Evolutionary conservation across 2,888 invertebrate species (phyloP).

Genomic region (Carterocephalus palaemon): DNA sequence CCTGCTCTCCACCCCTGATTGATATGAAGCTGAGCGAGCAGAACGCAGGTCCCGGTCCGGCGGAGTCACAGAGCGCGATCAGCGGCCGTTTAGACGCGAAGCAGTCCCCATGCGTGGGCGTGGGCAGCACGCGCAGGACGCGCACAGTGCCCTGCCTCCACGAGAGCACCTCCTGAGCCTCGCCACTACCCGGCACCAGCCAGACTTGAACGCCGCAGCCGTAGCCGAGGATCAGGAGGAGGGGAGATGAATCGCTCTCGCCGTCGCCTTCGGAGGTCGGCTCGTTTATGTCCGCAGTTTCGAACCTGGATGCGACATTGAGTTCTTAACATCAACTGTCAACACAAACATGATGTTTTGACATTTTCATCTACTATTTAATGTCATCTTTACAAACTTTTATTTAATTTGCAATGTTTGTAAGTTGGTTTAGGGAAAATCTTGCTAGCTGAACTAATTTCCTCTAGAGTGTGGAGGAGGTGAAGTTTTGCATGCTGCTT

Average conservation of each 20-base stretch:
- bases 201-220: conserved; percentile 84
- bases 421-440: no score
- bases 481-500: no score
- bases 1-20: conserved; percentile 88
- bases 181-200: conserved; percentile 92
- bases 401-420: no score
- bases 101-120: conserved; percentile 86
- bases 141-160: conserved; percentile 94
- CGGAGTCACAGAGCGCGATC: conserved; percentile 93
- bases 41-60: conserved; percentile 86
- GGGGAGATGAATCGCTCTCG: conserved; percentile 85
- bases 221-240: conserved; percentile 88
- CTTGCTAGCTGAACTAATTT: no score
- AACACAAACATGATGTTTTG: no score
- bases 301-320: conserved; percentile 85
- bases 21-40: conserved; percentile 92
- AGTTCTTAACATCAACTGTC: no score
- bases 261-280: conserved; percentile 83
- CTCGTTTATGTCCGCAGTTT: conserved; percentile 91
- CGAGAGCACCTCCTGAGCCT: conserved; percentile 96
- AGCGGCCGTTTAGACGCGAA: conserved; percentile 91
- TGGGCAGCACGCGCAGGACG: conserved; percentile 90
- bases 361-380: no score
- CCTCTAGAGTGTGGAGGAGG: no score
- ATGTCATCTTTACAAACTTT: no score